Conservation (phyloP, 23 tunicate species). For the Diplosoma virens region DNA sequence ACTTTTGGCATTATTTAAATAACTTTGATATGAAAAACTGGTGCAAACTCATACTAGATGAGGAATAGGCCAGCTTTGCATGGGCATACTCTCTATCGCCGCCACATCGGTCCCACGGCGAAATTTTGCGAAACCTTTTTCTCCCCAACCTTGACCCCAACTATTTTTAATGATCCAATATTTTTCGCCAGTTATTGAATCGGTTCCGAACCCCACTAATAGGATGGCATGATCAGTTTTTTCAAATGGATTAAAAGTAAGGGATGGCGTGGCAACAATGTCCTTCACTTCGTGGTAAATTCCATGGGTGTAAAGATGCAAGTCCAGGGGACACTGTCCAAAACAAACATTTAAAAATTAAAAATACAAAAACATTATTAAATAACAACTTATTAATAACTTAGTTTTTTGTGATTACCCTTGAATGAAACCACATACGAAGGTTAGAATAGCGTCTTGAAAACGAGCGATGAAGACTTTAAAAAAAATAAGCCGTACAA, state of each 20-base stretch:
- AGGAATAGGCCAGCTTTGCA: slow-evolving; percentile 30
- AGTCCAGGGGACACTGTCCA: slow-evolving; percentile 27
- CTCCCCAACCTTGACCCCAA: slow-evolving; percentile 55
- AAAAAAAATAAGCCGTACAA: too few species aligned
- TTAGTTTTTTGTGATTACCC: too few species aligned
- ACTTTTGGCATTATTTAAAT: too few species aligned
- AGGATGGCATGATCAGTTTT: slow-evolving; percentile 46
- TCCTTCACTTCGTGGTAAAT: slow-evolving; percentile 38
- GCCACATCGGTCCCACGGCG: slow-evolving; percentile 40
- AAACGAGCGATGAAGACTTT: too few species aligned
- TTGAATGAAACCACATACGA: too few species aligned
- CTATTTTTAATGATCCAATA: slow-evolving; percentile 49
- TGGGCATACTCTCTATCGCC: slow-evolving; percentile 38
- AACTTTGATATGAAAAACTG: too few species aligned
- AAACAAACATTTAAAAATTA: not conserved
- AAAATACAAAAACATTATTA: too few species aligned
- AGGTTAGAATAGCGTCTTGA: too few species aligned
- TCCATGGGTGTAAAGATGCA: slow-evolving; percentile 34
- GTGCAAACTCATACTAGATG: too few species aligned
- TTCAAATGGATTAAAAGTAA: slow-evolving; percentile 31
- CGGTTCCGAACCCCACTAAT: slow-evolving; percentile 44
- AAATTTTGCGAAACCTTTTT: slow-evolving; percentile 37
- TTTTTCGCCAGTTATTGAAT: too few species aligned
- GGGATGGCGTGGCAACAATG: not conserved
- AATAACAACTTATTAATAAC: too few species aligned